Conservation (phyloP, 2,113 vertebrate species). For the Eubucco bourcierii region DNA sequence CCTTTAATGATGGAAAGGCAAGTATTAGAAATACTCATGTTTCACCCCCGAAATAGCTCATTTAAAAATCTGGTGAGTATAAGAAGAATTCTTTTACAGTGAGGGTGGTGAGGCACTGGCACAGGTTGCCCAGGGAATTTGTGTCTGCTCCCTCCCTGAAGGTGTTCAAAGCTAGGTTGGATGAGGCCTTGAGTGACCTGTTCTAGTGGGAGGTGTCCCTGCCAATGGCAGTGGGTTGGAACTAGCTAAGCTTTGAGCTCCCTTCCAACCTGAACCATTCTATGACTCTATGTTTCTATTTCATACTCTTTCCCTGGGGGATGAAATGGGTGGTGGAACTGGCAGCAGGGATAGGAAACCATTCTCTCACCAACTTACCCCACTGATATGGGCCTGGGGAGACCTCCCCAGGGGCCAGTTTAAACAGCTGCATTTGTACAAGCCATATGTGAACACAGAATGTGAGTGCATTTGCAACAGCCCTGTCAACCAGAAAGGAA, state of each 20-base stretch:
- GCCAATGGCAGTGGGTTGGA: too few species aligned
- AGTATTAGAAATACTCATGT: background rate
- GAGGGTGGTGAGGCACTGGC: too few species aligned
- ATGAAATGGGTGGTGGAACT: background rate
- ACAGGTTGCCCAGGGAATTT: too few species aligned
- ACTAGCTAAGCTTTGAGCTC: too few species aligned
- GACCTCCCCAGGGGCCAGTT: background rate
- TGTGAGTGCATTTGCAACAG: background rate
- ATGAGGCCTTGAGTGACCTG: too few species aligned
- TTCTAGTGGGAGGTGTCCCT: too few species aligned
- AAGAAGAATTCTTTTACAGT: too few species aligned
- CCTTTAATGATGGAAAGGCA: background rate
- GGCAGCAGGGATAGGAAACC: background rate
- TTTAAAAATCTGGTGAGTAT: background rate
- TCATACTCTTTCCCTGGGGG: rapidly evolving
- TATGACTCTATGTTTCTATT: too few species aligned
- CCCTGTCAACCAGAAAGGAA: background rate
- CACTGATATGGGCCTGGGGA: background rate
- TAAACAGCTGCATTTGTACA: background rate
- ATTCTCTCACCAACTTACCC: background rate
- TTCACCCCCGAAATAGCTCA: background rate
- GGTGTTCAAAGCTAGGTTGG: too few species aligned
- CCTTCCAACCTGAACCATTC: too few species aligned
- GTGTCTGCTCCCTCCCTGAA: too few species aligned
- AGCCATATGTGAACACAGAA: background rate